Evolutionary conservation across 92 coral and sea anemone genomes (phyloP).

Genomic region (Epizoanthus fatuus): DNA sequence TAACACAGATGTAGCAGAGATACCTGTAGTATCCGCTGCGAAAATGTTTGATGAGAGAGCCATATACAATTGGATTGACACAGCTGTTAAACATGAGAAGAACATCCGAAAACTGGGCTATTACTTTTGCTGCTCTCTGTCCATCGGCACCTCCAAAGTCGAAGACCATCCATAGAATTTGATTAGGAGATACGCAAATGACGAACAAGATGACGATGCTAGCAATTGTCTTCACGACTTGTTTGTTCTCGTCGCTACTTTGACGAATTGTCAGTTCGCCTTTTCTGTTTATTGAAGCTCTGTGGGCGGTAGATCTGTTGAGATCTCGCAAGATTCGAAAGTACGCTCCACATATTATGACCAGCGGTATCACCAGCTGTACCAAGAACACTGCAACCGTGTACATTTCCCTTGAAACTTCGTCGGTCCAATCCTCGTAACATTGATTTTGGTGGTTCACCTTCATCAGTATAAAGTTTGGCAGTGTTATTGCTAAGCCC

Average conservation of each 20-base stretch:
- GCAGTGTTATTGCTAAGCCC: background rate
- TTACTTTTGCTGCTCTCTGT: background rate
- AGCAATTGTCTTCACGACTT: slow-evolving; percentile 50
- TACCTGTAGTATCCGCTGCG: slow-evolving; percentile 60
- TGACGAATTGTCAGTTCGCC: slow-evolving; percentile 9
- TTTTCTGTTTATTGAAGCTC: slow-evolving; percentile 26
- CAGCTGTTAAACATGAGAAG: slow-evolving; percentile 69
- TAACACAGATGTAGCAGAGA: slow-evolving; percentile 2
- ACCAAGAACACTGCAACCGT: background rate
- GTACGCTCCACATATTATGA: slow-evolving; percentile 33
- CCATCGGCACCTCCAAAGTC: slow-evolving; percentile 11
- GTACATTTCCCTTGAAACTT: background rate
- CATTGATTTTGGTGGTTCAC: background rate
- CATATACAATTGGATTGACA: slow-evolving; percentile 79
- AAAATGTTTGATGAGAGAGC: slow-evolving; percentile 71
- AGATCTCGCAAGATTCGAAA: slow-evolving; percentile 22
- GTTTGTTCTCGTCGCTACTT: slow-evolving; percentile 32
- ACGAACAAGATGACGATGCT: slow-evolving; percentile 35
- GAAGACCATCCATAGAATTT: slow-evolving; percentile 10
- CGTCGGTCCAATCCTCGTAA: background rate
- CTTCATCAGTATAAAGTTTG: background rate
- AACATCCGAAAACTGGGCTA: slow-evolving; percentile 24
- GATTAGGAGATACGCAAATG: slow-evolving; percentile 53
- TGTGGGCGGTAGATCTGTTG: slow-evolving; percentile 33
- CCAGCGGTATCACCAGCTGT: slow-evolving; percentile 15